phyloP scores from a whole-genome alignment of 2,797 vertebrate species.

The Sebastes matsubarae region DNA sequence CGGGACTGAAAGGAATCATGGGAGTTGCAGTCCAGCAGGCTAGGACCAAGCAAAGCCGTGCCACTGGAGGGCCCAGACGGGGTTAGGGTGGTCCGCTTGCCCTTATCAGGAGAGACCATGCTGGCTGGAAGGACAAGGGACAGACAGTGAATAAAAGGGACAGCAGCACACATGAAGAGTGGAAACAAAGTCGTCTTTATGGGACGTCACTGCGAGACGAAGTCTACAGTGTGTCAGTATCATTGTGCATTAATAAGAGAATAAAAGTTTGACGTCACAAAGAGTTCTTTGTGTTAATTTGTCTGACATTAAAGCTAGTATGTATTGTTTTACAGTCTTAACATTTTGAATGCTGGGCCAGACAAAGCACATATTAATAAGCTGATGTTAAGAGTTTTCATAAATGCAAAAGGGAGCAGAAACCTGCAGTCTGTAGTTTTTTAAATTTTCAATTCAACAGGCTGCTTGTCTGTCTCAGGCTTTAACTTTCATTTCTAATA shows the following conservation, averaged over 20 bases:
- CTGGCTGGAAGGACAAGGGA: conserved; percentile 84
- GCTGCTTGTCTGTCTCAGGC: neutral
- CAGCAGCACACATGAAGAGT: neutral
- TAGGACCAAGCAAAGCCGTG: conserved; percentile 92
- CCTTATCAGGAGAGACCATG: conserved; percentile 97
- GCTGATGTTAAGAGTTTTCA: neutral
- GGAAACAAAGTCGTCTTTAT: neutral
- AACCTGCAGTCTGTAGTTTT: neutral
- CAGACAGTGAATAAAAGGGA: neutral
- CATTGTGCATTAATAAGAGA: neutral
- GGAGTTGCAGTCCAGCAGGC: conserved; percentile 96
- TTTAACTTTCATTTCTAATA: neutral
- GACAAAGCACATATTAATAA: neutral
- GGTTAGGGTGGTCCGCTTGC: conserved; percentile 87
- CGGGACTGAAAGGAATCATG: conserved; percentile 96
- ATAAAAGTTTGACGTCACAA: neutral
- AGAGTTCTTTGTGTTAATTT: neutral
- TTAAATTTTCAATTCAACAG: neutral
- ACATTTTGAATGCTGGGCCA: neutral
- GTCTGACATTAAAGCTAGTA: neutral
- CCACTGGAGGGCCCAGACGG: conserved; percentile 87
- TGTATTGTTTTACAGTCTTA: neutral
- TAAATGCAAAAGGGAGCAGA: neutral
- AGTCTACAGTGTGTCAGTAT: neutral
- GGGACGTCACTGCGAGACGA: neutral